Conservation (phyloP, 2,113 vertebrate species). For the Neolamprologus kungweensis region DNA sequence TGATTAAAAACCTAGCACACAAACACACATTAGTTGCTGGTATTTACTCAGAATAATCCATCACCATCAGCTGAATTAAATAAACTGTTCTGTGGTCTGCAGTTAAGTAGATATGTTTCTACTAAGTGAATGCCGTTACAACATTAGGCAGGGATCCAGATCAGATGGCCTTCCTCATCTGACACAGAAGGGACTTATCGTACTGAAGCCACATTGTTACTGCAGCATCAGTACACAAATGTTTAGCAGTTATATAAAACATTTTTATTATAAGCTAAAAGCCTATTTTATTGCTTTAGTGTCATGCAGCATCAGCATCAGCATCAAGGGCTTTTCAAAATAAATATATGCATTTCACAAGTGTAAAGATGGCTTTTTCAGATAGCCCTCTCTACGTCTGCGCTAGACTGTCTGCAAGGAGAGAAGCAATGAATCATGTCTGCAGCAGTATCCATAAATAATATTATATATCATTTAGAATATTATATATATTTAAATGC, state of each 20-base stretch:
- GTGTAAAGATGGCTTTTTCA: neutral
- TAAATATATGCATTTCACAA: neutral
- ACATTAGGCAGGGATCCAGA: conserved; percentile 24
- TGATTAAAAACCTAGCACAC: neutral
- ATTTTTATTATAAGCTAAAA: neutral
- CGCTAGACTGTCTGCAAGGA: neutral
- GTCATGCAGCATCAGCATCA: neutral
- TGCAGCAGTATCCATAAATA: neutral
- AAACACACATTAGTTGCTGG: neutral
- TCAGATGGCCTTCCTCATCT: neutral
- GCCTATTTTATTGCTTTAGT: neutral
- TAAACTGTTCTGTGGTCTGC: neutral
- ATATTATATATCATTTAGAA: neutral
- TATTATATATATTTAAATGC: neutral
- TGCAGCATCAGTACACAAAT: neutral
- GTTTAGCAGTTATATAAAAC: neutral
- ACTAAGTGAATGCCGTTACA: conserved; percentile 1
- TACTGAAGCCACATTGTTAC: neutral
- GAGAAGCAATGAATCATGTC: neutral
- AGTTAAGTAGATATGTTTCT: neutral
- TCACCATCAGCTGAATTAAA: neutral
- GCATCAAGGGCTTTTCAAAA: neutral
- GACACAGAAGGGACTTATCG: neutral
- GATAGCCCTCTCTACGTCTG: neutral
- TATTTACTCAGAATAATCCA: neutral